Base-by-base conservation (phyloP, 2,888 invertebrate genomes). In the Ophonus ardosiacus region DNA sequence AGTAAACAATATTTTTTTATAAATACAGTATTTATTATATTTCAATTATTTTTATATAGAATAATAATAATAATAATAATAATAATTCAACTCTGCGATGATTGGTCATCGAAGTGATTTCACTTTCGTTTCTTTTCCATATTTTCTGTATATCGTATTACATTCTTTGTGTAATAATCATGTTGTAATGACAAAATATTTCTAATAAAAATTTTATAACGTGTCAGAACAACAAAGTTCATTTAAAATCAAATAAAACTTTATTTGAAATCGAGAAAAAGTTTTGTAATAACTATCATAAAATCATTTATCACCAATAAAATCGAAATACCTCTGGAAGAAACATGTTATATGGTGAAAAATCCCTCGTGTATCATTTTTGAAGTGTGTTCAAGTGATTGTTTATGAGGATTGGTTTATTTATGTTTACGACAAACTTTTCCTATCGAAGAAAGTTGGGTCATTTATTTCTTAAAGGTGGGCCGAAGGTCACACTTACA, bases 371-470 rank as follows among this genome's bases (percentile, higher is more conserved):
- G 71, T 43, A 51, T 74, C 71, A 74, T 74, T 74, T 74, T 74
- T 74, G 40, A 40, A 43, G 17, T 78, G 78, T 24, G 21, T 76
- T 76, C 76, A 57, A 57, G 74, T 18, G 63, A 81, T 61, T 81
- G 63, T 61, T 81, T 81, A 61, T 81, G 43, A 81, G 65, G 63
- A 63, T 81, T 65, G 63, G 40, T 81, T 81, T 65, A 81, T 81
- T 82, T 83, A 83, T 83, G 74, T 83, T 83, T 74, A 83, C 83
- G 83, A 83, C 83, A 83, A 83, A 83, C 82, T 83, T 83, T 76
- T 83, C 83, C 83, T 83, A 83, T 83, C 83, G 83, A 83, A 83
- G 83, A 83, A 83, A 83, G 83, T 83, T 83, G 83, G 83, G 71
- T 83, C 82, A 83, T 83, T 83, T 83, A 71, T 83, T 81, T 81